A percentile compares a stretch with the other conserved stretches of the same genome.
phyloP scores from a whole-genome alignment of 2,888 invertebrate genomes.

The Amaurobius ferox region DNA sequence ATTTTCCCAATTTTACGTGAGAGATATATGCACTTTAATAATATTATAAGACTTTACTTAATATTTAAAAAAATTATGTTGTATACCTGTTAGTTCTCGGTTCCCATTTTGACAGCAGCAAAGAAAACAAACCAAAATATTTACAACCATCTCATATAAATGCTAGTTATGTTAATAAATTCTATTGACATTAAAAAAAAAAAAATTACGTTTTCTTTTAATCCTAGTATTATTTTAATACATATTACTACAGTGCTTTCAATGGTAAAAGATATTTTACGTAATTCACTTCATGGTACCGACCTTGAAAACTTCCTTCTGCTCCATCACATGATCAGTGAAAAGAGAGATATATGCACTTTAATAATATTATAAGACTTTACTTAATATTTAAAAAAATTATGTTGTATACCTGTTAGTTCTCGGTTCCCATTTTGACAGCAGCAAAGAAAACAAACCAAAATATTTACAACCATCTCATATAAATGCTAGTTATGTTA shows the following conservation, averaged over 20 bases:
- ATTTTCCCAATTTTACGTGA: not conserved
- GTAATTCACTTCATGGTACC: too few relatives aligned
- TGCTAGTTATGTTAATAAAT: too few relatives aligned
- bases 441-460: not conserved
- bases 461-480: too few relatives aligned
- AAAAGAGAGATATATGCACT: not conserved
- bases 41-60: not conserved
- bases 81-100: not conserved
- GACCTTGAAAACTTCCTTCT: too few relatives aligned
- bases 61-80: not conserved
- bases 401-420: not conserved
- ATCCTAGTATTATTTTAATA: not conserved
- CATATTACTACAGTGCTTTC: too few relatives aligned
- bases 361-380: not conserved
- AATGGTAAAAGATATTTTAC: too few relatives aligned
- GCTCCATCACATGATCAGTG: too few relatives aligned
- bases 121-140: not conserved
- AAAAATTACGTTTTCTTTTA: not conserved
- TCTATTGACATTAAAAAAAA: too few relatives aligned
- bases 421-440: not conserved
- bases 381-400: not conserved
- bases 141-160: too few relatives aligned
- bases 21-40: not conserved
- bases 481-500: too few relatives aligned
- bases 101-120: not conserved